Evolutionary conservation across 2,113 vertebrate genomes (phyloP).

Genomic region (Parus major): DNA sequence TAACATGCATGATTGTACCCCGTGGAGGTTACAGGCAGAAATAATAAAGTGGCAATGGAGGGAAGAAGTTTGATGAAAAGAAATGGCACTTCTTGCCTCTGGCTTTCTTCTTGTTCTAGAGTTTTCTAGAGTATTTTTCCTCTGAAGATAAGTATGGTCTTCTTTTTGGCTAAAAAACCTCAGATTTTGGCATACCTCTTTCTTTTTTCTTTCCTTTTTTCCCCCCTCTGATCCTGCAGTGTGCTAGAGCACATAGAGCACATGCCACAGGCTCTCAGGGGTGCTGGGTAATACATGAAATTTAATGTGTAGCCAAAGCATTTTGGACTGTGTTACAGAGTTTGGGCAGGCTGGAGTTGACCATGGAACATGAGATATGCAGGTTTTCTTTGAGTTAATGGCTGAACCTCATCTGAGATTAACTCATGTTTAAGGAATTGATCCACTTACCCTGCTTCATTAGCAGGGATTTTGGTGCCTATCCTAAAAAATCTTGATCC

Average conservation of each 20-base stretch:
- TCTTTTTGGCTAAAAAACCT: background rate
- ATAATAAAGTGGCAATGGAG: background rate
- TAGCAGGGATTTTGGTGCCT: background rate
- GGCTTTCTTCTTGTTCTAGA: background rate
- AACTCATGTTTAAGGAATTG: background rate
- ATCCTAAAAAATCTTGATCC: background rate
- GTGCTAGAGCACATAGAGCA: background rate
- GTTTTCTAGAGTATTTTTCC: background rate
- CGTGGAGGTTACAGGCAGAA: background rate
- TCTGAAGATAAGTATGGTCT: background rate
- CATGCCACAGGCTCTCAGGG: background rate
- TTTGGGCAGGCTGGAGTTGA: background rate
- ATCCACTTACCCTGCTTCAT: background rate
- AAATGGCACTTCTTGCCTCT: background rate
- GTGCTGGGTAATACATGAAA: background rate
- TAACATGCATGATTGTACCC: background rate
- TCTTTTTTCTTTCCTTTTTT: rapidly evolving
- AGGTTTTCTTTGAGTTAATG: background rate
- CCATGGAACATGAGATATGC: background rate
- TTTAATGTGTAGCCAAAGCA: background rate
- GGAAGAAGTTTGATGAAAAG: background rate
- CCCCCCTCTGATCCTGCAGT: background rate
- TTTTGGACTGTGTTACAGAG: background rate
- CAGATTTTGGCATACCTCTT: background rate
- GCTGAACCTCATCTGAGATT: background rate